Percentiles rank a stretch among this genome's conserved stretches.
phyloP scores from a whole-genome alignment of 2,797 vertebrate species.

The Zalophus californianus region DNA sequence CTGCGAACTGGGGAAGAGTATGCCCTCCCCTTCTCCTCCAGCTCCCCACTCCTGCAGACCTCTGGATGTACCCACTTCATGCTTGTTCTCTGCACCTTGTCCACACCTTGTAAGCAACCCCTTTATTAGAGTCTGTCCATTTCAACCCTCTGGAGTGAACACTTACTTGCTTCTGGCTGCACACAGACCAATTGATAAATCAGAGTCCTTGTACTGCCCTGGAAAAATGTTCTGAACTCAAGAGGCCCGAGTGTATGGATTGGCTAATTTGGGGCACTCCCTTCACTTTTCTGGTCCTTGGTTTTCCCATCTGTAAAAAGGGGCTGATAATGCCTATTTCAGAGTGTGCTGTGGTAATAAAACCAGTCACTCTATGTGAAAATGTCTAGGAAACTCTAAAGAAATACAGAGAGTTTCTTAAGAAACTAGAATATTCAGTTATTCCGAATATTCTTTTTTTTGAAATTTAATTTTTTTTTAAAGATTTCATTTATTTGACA shows the following conservation, averaged over 20 bases:
- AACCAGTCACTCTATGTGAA: not conserved
- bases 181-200: not conserved
- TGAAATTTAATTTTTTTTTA: no score
- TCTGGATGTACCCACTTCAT: fast-evolving
- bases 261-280: not conserved
- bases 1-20: not conserved
- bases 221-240: not conserved
- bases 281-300: not conserved
- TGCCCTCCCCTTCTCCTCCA: not conserved
- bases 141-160: not conserved
- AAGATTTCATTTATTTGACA: no score
- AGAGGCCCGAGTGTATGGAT: not conserved
- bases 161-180: not conserved
- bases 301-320: not conserved
- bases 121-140: no score
- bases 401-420: not conserved
- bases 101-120: not conserved
- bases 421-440: not conserved
- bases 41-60: not conserved
- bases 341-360: not conserved
- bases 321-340: not conserved
- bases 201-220: not conserved
- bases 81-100: not conserved
- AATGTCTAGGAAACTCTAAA: not conserved
- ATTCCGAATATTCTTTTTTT: not conserved